phyloP scores from a whole-genome alignment of 2,888 invertebrate genomes.

The Carpatolechia fugitivella region DNA sequence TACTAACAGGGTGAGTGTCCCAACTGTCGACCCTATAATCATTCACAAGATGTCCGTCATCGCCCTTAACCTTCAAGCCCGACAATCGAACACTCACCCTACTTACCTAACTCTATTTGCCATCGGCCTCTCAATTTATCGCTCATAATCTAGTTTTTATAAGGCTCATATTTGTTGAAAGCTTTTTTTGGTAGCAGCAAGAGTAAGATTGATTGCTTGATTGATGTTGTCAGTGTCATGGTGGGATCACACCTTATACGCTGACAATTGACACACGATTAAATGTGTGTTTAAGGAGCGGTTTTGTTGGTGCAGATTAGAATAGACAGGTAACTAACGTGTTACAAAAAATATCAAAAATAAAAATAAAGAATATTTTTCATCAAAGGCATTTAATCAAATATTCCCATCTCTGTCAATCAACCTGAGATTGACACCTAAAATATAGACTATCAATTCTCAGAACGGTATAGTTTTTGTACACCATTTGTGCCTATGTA shows the following conservation, averaged over 20 bases:
- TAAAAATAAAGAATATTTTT: too few species aligned
- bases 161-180: background rate
- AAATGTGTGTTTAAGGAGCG: conserved; percentile 27
- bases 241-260: conserved; percentile 30
- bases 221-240: conserved; percentile 34
- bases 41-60: conserved; percentile 29
- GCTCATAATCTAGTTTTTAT: background rate
- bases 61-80: conserved; percentile 42
- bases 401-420: too few species aligned
- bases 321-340: too few species aligned
- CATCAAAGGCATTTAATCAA: too few species aligned
- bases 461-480: too few species aligned
- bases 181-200: background rate
- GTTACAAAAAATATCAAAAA: too few species aligned
- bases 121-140: background rate
- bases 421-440: too few species aligned
- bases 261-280: conserved; percentile 32
- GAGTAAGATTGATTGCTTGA: conserved; percentile 2
- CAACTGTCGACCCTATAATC: conserved; percentile 32
- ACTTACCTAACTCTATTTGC: background rate
- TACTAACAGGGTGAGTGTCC: conserved; percentile 30
- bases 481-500: too few species aligned
- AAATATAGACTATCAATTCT: too few species aligned
- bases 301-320: conserved; percentile 12
- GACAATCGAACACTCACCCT: conserved; percentile 26